Evolutionary conservation across 2,797 vertebrate species (phyloP).

Genomic region (Rhodeus uyekii): DNA sequence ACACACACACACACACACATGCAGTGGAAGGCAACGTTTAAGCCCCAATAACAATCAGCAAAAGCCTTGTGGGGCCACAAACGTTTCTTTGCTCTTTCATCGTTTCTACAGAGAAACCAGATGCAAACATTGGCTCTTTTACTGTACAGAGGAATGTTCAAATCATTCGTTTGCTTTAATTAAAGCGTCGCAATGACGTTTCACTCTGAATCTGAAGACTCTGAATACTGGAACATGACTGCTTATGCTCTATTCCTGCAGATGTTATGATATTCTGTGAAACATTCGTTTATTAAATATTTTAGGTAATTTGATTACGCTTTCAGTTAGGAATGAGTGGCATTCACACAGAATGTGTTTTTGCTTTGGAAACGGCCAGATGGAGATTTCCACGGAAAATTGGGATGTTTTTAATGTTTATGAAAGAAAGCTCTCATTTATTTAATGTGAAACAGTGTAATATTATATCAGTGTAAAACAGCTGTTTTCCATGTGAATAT

Average conservation of each 20-base stretch:
- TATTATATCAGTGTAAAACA: not conserved
- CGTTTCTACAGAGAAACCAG: not conserved
- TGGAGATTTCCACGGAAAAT: not conserved
- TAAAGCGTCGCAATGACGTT: not conserved
- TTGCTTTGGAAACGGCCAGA: not conserved
- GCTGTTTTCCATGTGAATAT: not conserved
- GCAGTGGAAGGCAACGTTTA: slow-evolving; percentile 14
- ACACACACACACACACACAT: slow-evolving; percentile 20
- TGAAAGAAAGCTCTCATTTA: not conserved
- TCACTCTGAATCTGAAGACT: no score
- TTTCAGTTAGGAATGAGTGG: not conserved
- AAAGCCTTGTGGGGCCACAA: slow-evolving; percentile 11
- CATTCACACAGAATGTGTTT: not conserved
- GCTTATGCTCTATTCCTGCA: not conserved
- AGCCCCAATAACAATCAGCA: slow-evolving; percentile 10
- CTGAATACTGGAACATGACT: not conserved
- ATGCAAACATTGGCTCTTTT: not conserved
- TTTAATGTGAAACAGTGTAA: not conserved
- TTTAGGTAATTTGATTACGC: not conserved
- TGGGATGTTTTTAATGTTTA: not conserved
- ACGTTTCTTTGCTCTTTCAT: slow-evolving; percentile 20
- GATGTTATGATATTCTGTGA: not conserved
- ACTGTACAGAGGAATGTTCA: not conserved
- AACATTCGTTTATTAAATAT: not conserved
- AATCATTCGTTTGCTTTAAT: not conserved